Conservation (phyloP, 2,888 invertebrate species). For the Cepaea hortensis region DNA sequence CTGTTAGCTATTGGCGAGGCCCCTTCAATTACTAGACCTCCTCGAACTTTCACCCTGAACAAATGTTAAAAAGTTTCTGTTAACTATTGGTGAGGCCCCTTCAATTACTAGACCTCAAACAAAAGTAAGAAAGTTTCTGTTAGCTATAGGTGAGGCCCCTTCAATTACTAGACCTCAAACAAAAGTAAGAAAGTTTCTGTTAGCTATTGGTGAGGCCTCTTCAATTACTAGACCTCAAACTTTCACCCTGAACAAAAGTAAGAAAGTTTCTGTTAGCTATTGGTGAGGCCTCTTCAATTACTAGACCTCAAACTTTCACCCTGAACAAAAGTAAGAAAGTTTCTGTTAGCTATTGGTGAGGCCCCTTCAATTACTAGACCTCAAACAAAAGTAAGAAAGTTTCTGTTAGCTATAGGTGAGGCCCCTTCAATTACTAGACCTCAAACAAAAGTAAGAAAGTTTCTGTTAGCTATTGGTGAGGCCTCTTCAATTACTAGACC, state of each 20-base stretch:
- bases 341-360: conserved; percentile 82
- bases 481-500: conserved; percentile 90
- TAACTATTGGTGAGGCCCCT: conserved; percentile 85
- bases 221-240: conserved; percentile 86
- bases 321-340: conserved; percentile 77
- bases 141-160: conserved; percentile 85
- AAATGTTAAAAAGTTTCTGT: conserved; percentile 72
- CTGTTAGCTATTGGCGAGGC: conserved; percentile 85
- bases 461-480: conserved; percentile 82
- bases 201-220: conserved; percentile 85
- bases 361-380: conserved; percentile 90
- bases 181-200: conserved; percentile 72
- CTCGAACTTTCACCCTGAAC: conserved; percentile 89
- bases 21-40: conserved; percentile 89
- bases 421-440: conserved; percentile 90
- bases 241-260: not conserved
- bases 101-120: conserved; percentile 86
- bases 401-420: conserved; percentile 82
- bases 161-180: conserved; percentile 86
- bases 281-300: conserved; percentile 88
- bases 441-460: conserved; percentile 69
- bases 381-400: conserved; percentile 65
- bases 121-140: conserved; percentile 72
- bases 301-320: conserved; percentile 91
- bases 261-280: conserved; percentile 79